phyloP scores from a whole-genome alignment of 53 echinoderm and acorn worm genomes.

The Henricia sp. region DNA sequence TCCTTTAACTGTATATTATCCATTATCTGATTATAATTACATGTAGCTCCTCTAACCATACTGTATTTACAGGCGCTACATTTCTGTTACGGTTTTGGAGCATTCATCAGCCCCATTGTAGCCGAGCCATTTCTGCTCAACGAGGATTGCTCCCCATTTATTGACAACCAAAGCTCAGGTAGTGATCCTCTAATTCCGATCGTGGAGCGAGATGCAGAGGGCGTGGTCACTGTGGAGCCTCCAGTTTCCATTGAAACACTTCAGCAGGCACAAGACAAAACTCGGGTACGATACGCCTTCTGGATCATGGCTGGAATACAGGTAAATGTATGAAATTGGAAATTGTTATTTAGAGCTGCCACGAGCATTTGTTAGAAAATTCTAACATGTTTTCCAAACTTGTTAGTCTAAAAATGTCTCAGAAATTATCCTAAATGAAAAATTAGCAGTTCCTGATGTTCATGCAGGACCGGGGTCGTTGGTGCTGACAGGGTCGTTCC shows the following conservation, averaged over 20 bases:
- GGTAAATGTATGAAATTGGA: no score
- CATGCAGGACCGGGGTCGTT: no score
- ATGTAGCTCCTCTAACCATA: not conserved
- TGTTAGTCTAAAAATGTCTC: no score
- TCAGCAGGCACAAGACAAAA: constrained; percentile 78
- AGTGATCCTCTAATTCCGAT: constrained; percentile 56
- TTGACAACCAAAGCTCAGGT: constrained; percentile 63
- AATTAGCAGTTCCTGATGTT: no score
- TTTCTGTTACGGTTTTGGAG: constrained; percentile 97
- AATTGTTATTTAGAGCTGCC: no score
- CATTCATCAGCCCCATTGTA: constrained; percentile 94
- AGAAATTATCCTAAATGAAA: no score
- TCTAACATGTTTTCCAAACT: no score
- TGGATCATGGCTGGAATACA: constrained; percentile 98
- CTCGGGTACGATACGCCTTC: constrained; percentile 87
- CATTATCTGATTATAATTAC: no score
- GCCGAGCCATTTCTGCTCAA: constrained; percentile 98
- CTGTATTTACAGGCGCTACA: constrained; percentile 80
- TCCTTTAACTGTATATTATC: no score
- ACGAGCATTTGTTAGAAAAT: no score
- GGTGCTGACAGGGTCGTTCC: no score
- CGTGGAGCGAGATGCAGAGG: constrained; percentile 4
- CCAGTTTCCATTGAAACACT: constrained; percentile 62
- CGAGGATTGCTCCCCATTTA: constrained; percentile 77
- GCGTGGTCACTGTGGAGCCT: constrained; percentile 16